These are phyloP conservation scores for Hypotaenidia okinawae DNA, from an alignment of 2,797 vertebrate genomes.

Conservation along the genomic window DNA sequence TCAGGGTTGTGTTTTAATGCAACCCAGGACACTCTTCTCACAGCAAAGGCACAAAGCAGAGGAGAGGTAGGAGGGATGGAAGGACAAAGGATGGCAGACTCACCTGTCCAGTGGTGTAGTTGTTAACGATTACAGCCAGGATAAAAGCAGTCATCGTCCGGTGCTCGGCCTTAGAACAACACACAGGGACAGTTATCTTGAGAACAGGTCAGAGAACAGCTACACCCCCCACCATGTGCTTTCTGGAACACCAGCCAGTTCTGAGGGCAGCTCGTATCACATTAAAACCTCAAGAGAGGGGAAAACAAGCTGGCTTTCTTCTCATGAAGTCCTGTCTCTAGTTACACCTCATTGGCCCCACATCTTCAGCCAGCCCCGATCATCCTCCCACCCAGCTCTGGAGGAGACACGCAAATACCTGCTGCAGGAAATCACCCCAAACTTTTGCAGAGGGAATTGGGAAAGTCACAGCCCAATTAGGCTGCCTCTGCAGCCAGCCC, in stretches of 20 bases:
- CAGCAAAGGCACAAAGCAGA: neutral
- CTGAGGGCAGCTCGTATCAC: neutral
- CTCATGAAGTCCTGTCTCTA: neutral
- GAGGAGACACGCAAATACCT: neutral
- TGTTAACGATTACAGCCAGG: slow-evolving; percentile 96
- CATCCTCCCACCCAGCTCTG: neutral
- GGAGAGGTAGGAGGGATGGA: neutral
- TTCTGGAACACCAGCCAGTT: accelerated
- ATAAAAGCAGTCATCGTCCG: slow-evolving; percentile 98
- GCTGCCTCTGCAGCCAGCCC: neutral
- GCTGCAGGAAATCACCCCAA: neutral
- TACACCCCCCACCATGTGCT: accelerated
- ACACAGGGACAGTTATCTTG: neutral
- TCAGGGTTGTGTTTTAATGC: neutral
- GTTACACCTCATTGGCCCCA: neutral
- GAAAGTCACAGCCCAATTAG: neutral
- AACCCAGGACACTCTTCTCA: neutral
- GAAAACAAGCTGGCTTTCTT: neutral
- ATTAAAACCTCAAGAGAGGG: neutral
- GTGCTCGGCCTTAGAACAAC: slow-evolving; percentile 88
- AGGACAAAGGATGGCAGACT: neutral
- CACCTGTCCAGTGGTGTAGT: slow-evolving; percentile 96
- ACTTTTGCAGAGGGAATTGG: neutral
- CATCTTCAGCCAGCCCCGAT: neutral
- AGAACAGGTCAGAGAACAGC: neutral